phyloP scores from a whole-genome alignment of 2,797 vertebrate genomes.

The Enteromius argenteus region DNA sequence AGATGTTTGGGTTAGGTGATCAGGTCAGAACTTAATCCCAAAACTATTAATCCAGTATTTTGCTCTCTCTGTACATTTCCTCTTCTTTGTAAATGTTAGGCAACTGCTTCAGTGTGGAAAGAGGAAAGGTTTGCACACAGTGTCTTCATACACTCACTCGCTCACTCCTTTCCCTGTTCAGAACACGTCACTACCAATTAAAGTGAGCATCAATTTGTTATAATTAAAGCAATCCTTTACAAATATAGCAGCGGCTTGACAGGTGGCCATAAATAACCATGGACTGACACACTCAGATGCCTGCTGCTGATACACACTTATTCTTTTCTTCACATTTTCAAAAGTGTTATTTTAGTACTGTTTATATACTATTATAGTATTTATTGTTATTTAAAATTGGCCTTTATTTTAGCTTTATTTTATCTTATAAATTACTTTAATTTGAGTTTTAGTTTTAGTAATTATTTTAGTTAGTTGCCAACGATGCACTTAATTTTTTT shows the following conservation, averaged over 20 bases:
- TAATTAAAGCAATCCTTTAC: not conserved
- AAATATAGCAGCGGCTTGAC: constrained; percentile 10
- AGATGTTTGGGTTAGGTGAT: constrained; percentile 38
- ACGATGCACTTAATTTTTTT: too few species aligned
- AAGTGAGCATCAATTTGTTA: constrained; percentile 10
- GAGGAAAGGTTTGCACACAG: constrained; percentile 2
- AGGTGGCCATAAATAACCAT: constrained; percentile 7
- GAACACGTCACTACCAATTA: not conserved
- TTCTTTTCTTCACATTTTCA: not conserved
- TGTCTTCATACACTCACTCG: constrained; percentile 13
- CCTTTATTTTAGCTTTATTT: not conserved
- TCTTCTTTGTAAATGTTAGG: constrained; percentile 19
- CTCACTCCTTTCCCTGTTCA: not conserved
- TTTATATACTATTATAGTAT: not conserved
- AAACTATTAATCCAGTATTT: constrained; percentile 45
- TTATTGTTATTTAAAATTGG: not conserved
- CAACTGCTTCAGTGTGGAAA: not conserved
- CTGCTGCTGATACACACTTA: not conserved
- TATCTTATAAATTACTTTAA: too few species aligned
- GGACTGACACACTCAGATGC: not conserved
- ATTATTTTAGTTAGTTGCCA: too few species aligned
- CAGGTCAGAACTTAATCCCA: constrained; percentile 43
- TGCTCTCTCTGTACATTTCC: constrained; percentile 33
- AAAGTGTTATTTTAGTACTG: not conserved
- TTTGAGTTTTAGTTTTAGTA: too few species aligned